Evolutionary conservation across 2,888 invertebrate species (phyloP).

Genomic region (Bombyx huttoni): DNA sequence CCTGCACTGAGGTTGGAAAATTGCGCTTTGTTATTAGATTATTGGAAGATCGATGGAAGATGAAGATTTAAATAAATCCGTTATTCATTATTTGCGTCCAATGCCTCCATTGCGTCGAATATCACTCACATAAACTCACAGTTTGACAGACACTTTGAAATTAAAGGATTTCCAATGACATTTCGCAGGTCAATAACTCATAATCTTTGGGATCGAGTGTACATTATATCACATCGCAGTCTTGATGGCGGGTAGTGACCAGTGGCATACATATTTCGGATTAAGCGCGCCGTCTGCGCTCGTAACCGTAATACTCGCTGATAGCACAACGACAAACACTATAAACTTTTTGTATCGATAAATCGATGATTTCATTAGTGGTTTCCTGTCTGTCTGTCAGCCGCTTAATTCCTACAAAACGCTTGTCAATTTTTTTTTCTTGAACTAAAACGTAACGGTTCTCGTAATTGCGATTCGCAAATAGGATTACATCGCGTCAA

Average conservation of each 20-base stretch:
- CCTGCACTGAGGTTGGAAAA: no score
- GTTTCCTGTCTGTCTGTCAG: constrained; percentile 19
- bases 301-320: constrained; percentile 37
- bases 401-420: constrained; percentile 5
- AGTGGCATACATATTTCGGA: constrained; percentile 33
- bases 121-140: background rate
- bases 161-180: constrained; percentile 4
- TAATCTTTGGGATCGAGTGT: constrained; percentile 15
- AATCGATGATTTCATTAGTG: constrained; percentile 17
- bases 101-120: background rate
- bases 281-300: constrained; percentile 30
- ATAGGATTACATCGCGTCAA: constrained; percentile 5
- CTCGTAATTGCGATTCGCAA: constrained; percentile 1
- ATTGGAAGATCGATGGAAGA: no score
- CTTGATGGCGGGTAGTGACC: constrained; percentile 20
- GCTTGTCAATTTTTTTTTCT: constrained; percentile 18
- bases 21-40: no score
- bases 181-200: constrained; percentile 5
- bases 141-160: constrained; percentile 1
- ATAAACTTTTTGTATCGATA: constrained; percentile 21
- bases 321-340: constrained; percentile 24
- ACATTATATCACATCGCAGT: constrained; percentile 28
- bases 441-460: constrained; percentile 9
- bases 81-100: no score
- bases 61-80: no score